A percentile compares a stretch with the other conserved stretches of the same genome.
phyloP scores from a whole-genome alignment of 1,140 invertebrate species.

The Scaptomyza graminum region DNA sequence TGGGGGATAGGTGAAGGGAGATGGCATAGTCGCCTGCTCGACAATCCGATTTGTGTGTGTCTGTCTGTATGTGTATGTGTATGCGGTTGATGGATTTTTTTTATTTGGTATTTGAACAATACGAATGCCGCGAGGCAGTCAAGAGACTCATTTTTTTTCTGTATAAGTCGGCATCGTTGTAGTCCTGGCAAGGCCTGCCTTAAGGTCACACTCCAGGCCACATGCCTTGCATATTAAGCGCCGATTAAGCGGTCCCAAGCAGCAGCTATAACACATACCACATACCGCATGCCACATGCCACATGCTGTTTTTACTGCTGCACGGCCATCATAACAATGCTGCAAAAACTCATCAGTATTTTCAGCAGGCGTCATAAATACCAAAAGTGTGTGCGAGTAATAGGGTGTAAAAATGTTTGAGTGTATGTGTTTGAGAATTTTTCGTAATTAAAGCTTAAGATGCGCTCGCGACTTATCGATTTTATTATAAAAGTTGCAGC shows the following conservation, averaged over 20 bases:
- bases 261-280: conserved; percentile 16
- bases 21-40: neutral
- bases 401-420: neutral
- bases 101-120: conserved; percentile 57
- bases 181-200: conserved; percentile 43
- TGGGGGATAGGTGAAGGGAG: neutral
- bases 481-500: conserved; percentile 48
- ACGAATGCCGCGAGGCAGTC: conserved; percentile 8
- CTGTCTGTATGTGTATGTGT: neutral
- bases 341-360: conserved; percentile 46
- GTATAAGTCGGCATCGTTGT: no score
- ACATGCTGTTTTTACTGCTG: conserved; percentile 31
- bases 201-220: conserved; percentile 59
- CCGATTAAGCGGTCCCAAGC: conserved; percentile 57
- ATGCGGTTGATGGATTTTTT: conserved; percentile 30
- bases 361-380: conserved; percentile 68
- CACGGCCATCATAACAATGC: conserved; percentile 48
- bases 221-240: conserved; percentile 76
- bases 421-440: conserved; percentile 7
- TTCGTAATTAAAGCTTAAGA: conserved; percentile 73
- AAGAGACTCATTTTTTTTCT: conserved; percentile 2
- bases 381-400: conserved; percentile 12
- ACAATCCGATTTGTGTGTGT: conserved; percentile 11
- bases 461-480: conserved; percentile 62
- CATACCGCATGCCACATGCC: conserved; percentile 18